phyloP scores from a whole-genome alignment of 2,888 invertebrate genomes.

The Ceriagrion tenellum region DNA sequence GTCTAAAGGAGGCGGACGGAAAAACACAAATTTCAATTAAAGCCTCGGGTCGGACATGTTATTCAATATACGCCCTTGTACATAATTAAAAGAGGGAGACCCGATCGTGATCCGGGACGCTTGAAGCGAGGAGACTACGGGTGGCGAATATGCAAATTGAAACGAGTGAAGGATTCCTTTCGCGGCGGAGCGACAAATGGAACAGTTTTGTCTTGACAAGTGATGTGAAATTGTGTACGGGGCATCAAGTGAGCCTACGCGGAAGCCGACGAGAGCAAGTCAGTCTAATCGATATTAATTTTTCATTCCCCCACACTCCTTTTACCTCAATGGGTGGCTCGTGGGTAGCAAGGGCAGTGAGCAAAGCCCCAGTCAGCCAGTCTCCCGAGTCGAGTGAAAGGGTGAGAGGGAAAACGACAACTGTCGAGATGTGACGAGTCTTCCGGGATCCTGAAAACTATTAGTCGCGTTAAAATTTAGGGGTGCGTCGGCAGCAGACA shows the following conservation, averaged over 20 bases:
- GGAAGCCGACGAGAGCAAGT: not conserved
- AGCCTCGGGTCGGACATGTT: not conserved
- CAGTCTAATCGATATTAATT: not conserved
- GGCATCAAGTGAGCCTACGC: not conserved
- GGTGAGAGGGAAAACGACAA: not conserved
- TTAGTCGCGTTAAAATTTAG: too few species aligned
- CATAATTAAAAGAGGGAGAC: not conserved
- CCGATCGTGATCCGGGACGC: not conserved
- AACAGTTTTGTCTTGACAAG: not conserved
- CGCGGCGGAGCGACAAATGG: not conserved
- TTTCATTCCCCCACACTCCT: not conserved
- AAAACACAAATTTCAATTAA: constrained; percentile 3
- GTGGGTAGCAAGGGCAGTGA: not conserved
- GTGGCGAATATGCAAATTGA: not conserved
- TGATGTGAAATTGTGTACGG: constrained; percentile 10
- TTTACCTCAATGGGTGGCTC: too few species aligned
- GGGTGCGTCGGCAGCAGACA: too few species aligned
- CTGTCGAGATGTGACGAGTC: too few species aligned
- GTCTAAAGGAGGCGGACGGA: not conserved
- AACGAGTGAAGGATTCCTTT: not conserved
- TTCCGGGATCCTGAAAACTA: too few species aligned
- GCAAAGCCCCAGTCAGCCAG: too few species aligned
- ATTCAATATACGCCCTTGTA: not conserved
- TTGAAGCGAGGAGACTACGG: not conserved
- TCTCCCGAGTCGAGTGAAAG: not conserved